Conservation (phyloP, 1,140 invertebrate species). For the Stenopsyche tienmushanensis region DNA sequence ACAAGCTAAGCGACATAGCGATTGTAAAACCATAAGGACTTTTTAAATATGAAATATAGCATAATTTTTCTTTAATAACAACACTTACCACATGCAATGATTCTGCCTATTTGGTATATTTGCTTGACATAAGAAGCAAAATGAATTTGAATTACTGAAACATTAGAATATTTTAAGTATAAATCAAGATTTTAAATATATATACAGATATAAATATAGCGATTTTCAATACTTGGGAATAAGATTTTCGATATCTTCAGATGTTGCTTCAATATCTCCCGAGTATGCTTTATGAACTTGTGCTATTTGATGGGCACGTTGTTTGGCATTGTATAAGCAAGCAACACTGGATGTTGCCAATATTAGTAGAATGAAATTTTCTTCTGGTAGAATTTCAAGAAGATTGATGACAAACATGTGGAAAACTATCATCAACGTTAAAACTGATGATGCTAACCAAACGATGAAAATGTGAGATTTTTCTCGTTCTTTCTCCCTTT, state of each 20-base stretch:
- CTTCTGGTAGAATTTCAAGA: constrained; percentile 66
- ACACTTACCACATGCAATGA: constrained; percentile 57
- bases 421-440: constrained; percentile 66
- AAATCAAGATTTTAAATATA: neutral
- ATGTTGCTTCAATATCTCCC: neutral
- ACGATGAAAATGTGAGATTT: constrained; percentile 66
- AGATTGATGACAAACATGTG: constrained; percentile 63
- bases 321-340: constrained; percentile 61
- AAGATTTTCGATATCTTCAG: neutral
- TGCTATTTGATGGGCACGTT: constrained; percentile 49
- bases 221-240: neutral
- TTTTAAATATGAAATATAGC: no score
- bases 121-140: constrained; percentile 48
- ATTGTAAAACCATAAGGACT: no score
- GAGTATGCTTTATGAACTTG: neutral
- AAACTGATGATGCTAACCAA: constrained; percentile 65
- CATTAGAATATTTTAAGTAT: neutral
- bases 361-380: constrained; percentile 64
- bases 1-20: no score
- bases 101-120: constrained; percentile 51
- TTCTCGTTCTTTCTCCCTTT: constrained; percentile 1
- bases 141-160: constrained; percentile 24
- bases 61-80: no score
- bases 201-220: no score
- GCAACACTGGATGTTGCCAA: constrained; percentile 58